Percentiles rank a stretch among this genome's conserved stretches.
These are phyloP conservation scores for Polydrusus tereticollis DNA, from an alignment of 2,888 invertebrate species.

Conservation along the genomic window DNA sequence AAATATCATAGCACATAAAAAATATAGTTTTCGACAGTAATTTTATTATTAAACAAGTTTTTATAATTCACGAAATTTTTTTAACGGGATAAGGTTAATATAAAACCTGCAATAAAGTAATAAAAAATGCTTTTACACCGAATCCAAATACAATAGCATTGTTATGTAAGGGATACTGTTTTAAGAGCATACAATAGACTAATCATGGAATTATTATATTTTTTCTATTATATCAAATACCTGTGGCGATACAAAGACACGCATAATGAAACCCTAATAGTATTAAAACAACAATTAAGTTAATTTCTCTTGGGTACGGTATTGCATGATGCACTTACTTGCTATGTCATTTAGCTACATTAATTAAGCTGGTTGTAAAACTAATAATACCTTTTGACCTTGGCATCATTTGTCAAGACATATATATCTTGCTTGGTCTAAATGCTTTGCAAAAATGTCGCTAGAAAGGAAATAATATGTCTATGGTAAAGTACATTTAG, in stretches of 20 bases:
- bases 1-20: background rate
- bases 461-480: background rate
- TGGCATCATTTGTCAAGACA: conserved; percentile 1
- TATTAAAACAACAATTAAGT: conserved; percentile 5
- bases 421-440: background rate
- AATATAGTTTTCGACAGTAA: background rate
- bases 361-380: conserved; percentile 9
- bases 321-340: conserved; percentile 25
- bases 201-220: too few species aligned
- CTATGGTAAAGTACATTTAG: background rate
- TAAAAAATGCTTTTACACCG: too few species aligned
- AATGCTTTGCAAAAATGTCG: background rate
- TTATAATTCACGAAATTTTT: too few species aligned
- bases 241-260: background rate
- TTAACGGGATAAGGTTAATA: too few species aligned
- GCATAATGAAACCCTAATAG: conserved; percentile 1
- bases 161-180: too few species aligned
- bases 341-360: conserved; percentile 7
- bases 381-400: conserved; percentile 2
- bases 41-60: background rate
- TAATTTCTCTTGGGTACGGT: conserved; percentile 18
- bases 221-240: background rate
- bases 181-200: too few species aligned
- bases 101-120: background rate
- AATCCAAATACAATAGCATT: too few species aligned